Percentiles rank a stretch among this genome's conserved stretches.
Conservation (phyloP, 2,113 vertebrate genomes). For the Spizaetus ornatus region DNA sequence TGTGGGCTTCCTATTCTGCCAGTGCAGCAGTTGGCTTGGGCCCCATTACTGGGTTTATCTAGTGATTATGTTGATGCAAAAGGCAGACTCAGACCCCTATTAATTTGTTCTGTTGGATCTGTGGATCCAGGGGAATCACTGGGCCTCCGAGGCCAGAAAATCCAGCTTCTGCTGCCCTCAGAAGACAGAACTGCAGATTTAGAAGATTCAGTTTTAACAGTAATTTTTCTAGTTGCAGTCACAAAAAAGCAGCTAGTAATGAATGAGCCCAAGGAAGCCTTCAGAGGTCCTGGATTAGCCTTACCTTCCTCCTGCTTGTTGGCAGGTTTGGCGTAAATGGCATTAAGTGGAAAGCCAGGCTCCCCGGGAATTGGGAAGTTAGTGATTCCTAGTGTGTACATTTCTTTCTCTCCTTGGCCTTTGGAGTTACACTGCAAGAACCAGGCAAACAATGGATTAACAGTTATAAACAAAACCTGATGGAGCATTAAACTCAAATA, state of each 20-base stretch:
- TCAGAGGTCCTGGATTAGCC: neutral
- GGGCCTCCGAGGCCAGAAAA: neutral
- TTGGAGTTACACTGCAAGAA: constrained; percentile 90
- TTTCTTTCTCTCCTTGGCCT: constrained; percentile 96
- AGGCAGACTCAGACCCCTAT: neutral
- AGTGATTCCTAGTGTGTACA: constrained; percentile 97
- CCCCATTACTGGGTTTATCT: neutral
- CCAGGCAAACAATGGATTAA: neutral
- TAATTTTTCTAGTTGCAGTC: neutral
- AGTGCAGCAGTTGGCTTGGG: neutral
- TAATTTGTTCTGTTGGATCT: neutral
- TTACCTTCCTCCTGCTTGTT: constrained; percentile 83
- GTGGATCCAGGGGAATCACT: neutral
- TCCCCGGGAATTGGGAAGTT: constrained; percentile 98
- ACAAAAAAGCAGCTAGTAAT: neutral
- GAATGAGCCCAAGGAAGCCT: neutral
- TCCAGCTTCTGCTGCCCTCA: neutral
- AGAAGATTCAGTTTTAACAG: neutral
- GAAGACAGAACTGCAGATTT: neutral
- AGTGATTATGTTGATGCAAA: neutral
- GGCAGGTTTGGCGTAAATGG: constrained; percentile 86
- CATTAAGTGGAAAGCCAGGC: constrained; percentile 96
- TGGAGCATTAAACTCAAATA: neutral
- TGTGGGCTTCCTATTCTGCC: neutral
- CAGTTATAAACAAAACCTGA: neutral